These are phyloP conservation scores for Lepetodrilus schrolli DNA, from an alignment of 2,888 invertebrate genomes.

Conservation along the genomic window DNA sequence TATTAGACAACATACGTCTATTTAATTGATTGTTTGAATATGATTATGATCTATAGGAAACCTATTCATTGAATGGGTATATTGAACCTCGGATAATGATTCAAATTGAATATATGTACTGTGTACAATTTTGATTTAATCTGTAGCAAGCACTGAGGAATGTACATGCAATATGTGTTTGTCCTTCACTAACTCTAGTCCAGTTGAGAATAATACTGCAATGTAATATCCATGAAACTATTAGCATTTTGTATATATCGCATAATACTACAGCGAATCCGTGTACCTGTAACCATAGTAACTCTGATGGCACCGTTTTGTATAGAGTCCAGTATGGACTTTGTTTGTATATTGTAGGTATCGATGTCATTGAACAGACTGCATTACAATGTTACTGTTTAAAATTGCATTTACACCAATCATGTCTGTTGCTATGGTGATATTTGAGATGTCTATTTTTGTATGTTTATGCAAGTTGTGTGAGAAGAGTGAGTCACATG, in stretches of 20 bases:
- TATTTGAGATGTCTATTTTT: constrained; percentile 15
- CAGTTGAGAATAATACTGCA: not conserved
- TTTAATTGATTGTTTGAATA: too few species aligned
- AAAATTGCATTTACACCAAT: not conserved
- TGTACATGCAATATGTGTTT: not conserved
- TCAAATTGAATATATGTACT: too few species aligned
- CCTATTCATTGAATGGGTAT: too few species aligned
- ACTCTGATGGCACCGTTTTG: too few species aligned
- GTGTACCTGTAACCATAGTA: too few species aligned
- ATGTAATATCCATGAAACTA: not conserved
- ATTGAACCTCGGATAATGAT: too few species aligned
- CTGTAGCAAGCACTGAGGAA: too few species aligned
- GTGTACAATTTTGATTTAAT: too few species aligned
- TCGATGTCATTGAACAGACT: not conserved
- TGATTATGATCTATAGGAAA: too few species aligned
- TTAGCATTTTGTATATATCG: not conserved
- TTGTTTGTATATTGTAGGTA: not conserved
- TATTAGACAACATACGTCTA: too few species aligned
- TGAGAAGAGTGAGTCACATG: not conserved
- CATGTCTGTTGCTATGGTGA: not conserved
- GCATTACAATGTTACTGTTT: not conserved
- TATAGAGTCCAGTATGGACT: too few species aligned
- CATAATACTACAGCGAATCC: not conserved
- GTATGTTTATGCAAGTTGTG: constrained; percentile 2
- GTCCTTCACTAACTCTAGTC: not conserved